phyloP scores from a whole-genome alignment of 2,888 invertebrate species.

The Tetanocera ferruginea region DNA sequence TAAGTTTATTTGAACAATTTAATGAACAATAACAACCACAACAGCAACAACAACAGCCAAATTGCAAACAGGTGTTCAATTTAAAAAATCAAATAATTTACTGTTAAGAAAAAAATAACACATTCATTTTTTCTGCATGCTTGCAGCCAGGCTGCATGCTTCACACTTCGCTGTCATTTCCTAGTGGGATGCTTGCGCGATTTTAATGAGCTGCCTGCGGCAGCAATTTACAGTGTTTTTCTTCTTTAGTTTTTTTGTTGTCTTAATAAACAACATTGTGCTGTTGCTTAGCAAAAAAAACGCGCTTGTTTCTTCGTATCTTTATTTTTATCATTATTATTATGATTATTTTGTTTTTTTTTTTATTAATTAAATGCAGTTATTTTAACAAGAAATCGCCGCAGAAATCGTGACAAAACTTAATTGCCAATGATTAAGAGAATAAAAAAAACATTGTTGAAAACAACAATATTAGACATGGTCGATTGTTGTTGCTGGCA shows the following conservation, averaged over 20 bases:
- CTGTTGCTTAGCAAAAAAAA: background rate
- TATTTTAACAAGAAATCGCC: constrained; percentile 37
- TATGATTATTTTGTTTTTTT: constrained; percentile 2
- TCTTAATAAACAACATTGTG: constrained; percentile 12
- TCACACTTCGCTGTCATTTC: constrained; percentile 9
- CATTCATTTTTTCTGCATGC: background rate
- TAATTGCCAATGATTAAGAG: constrained; percentile 30
- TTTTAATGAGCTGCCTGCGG: constrained; percentile 30
- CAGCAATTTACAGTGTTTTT: constrained; percentile 5
- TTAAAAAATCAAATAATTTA: background rate
- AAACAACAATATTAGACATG: background rate
- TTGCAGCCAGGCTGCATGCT: background rate
- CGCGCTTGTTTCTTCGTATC: background rate
- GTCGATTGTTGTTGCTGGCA: background rate
- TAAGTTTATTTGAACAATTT: constrained; percentile 42
- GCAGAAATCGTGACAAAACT: constrained; percentile 40
- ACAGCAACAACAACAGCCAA: constrained; percentile 18
- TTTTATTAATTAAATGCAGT: constrained; percentile 15
- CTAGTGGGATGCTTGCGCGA: constrained; percentile 2
- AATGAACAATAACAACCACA: constrained; percentile 45
- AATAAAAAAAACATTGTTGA: constrained; percentile 1
- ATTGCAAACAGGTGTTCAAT: constrained; percentile 21
- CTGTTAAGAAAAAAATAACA: background rate
- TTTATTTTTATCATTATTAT: background rate
- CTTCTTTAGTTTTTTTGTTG: background rate